These are phyloP conservation scores for Ophiothrix spiculata DNA, from an alignment of 35 echinoderm and acorn worm species.

Conservation along the genomic window DNA sequence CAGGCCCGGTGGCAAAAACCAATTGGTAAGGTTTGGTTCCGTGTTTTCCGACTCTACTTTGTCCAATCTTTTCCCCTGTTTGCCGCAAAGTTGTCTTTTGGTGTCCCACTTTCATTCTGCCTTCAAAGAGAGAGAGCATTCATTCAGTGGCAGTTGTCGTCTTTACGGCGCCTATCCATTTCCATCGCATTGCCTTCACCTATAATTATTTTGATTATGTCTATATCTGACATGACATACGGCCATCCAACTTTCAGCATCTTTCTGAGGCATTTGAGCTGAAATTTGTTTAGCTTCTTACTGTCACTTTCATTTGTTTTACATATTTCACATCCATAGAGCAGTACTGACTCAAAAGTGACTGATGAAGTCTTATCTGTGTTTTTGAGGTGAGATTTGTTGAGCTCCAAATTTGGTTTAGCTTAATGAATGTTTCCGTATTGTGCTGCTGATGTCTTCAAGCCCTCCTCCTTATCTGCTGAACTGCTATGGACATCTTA, in stretches of 20 bases:
- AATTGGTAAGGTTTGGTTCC: too few species aligned
- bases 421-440: slow-evolving; percentile 15
- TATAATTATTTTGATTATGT: not conserved
- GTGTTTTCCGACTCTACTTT: not conserved
- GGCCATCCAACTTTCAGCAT: not conserved
- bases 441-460: slow-evolving; percentile 1
- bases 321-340: not conserved
- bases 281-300: slow-evolving; percentile 16
- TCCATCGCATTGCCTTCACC: not conserved
- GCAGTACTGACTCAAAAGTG: too few species aligned
- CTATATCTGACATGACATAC: not conserved
- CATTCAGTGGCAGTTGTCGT: slow-evolving; percentile 10
- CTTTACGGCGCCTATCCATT: not conserved
- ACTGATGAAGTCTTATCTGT: too few species aligned
- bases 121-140: not conserved
- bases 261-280: not conserved
- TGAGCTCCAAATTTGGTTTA: slow-evolving; percentile 9
- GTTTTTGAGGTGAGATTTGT: not conserved
- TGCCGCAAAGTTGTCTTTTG: not conserved
- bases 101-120: not conserved
- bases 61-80: not conserved
- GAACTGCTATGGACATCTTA: not conserved
- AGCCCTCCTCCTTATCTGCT: not conserved
- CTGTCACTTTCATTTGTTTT: not conserved
- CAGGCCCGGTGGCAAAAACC: not conserved